These are phyloP conservation scores for Cremastinae sp. DNA, from an alignment of 2,888 invertebrate genomes.

Conservation along the genomic window DNA sequence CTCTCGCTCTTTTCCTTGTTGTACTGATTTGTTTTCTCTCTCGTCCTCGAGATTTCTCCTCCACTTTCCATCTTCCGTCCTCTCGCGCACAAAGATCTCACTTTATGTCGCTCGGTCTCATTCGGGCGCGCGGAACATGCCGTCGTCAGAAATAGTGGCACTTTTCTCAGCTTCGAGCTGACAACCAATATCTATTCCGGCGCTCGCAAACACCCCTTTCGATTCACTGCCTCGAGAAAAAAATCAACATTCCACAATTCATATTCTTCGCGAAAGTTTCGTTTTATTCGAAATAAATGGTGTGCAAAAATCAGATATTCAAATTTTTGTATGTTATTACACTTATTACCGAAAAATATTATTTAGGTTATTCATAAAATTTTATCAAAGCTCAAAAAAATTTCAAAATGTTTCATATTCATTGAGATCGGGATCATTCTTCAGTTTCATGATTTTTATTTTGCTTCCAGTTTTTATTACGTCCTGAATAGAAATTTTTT, in stretches of 20 bases:
- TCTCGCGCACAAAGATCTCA: conserved; percentile 49
- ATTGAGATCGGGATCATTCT: background rate
- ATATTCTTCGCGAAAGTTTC: conserved; percentile 41
- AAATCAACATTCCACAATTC: conserved; percentile 78
- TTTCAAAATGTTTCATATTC: background rate
- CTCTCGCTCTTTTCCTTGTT: conserved; percentile 20
- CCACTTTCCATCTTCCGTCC: conserved; percentile 26
- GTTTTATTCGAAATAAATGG: too few relatives aligned
- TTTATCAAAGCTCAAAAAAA: too few relatives aligned
- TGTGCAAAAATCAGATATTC: too few relatives aligned
- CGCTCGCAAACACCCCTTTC: conserved; percentile 50
- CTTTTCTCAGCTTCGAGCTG: conserved; percentile 79
- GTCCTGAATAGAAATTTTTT: conserved; percentile 16
- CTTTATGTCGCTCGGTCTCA: conserved; percentile 62
- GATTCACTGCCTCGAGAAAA: conserved; percentile 67
- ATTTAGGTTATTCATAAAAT: too few relatives aligned
- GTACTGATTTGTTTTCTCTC: conserved; percentile 24
- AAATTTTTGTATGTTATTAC: too few relatives aligned
- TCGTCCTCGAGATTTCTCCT: conserved; percentile 19
- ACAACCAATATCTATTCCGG: conserved; percentile 82
- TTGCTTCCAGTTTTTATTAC: conserved; percentile 25
- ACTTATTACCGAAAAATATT: too few relatives aligned
- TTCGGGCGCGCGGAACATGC: conserved; percentile 60
- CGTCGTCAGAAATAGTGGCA: conserved; percentile 81
- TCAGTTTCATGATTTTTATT: background rate